A percentile compares a stretch with the other conserved stretches of the same genome.
Conservation (phyloP, 2,888 invertebrate genomes). For the Oconnorella tubifera region DNA sequence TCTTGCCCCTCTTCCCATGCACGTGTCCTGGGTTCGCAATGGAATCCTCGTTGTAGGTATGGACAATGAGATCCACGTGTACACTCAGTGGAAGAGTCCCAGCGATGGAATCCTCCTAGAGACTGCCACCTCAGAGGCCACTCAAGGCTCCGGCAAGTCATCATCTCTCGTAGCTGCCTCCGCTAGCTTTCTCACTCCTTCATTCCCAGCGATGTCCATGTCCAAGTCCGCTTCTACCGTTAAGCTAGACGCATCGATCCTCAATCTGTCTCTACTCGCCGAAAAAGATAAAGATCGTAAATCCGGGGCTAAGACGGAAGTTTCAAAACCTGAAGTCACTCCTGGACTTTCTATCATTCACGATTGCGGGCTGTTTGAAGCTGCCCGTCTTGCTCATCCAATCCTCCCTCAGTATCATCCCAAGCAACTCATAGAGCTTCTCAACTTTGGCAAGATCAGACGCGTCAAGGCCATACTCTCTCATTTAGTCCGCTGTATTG, state of each 20-base stretch:
- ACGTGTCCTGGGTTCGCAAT: slow-evolving; percentile 97
- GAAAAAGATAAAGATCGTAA: slow-evolving; percentile 18
- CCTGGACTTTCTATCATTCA: slow-evolving; percentile 44
- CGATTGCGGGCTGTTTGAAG: slow-evolving; percentile 77
- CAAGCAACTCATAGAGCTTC: slow-evolving; percentile 93
- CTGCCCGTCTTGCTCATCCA: slow-evolving; percentile 92
- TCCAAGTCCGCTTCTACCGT: slow-evolving; percentile 31
- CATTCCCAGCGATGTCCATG: slow-evolving; percentile 15
- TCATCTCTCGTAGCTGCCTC: slow-evolving; percentile 15
- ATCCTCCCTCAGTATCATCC: slow-evolving; percentile 99
- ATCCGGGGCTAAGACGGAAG: neutral
- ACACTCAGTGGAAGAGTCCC: slow-evolving; percentile 78
- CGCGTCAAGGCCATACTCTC: slow-evolving; percentile 97
- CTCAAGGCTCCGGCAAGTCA: slow-evolving; percentile 3
- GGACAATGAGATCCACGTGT: slow-evolving; percentile 99
- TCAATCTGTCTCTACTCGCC: slow-evolving; percentile 24
- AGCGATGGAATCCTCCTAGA: slow-evolving; percentile 3
- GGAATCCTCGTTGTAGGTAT: slow-evolving; percentile 97
- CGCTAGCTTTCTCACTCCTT: slow-evolving; percentile 17
- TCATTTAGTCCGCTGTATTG: slow-evolving; percentile 79
- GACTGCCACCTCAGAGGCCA: neutral
- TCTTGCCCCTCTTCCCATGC: slow-evolving; percentile 93
- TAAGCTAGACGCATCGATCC: slow-evolving; percentile 27
- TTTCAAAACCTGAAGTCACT: slow-evolving; percentile 40
- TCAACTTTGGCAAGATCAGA: slow-evolving; percentile 92